phyloP scores from a whole-genome alignment of 2,888 invertebrate genomes.

The Sphaeridia pumilis region DNA sequence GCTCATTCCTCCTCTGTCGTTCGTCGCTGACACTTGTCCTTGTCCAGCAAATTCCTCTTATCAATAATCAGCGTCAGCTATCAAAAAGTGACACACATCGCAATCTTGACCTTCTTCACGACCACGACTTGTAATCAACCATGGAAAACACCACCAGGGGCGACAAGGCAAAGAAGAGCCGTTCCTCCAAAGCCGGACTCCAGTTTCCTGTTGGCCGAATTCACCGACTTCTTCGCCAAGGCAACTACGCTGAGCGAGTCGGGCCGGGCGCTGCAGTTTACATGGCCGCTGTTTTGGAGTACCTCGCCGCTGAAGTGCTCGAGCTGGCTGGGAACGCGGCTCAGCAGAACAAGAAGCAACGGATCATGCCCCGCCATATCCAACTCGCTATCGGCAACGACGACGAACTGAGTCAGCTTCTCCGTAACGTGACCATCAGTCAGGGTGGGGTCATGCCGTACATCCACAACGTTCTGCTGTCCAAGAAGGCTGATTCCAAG shows the following conservation, averaged over 20 bases:
- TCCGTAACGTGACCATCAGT: slow-evolving; percentile 66
- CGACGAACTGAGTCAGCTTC: slow-evolving; percentile 64
- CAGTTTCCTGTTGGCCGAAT: slow-evolving; percentile 37
- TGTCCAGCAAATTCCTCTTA: no score
- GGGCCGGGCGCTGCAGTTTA: slow-evolving; percentile 40
- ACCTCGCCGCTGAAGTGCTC: slow-evolving; percentile 55
- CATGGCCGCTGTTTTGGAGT: slow-evolving; percentile 47
- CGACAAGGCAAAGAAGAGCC: no score
- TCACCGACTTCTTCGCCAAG: slow-evolving; percentile 47
- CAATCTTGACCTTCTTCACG: no score
- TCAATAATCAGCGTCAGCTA: no score
- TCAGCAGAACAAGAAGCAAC: slow-evolving; percentile 53
- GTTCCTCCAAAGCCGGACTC: slow-evolving; percentile 37
- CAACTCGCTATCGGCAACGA: slow-evolving; percentile 70
- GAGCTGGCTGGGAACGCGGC: slow-evolving; percentile 54
- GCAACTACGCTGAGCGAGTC: slow-evolving; percentile 48
- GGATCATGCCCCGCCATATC: slow-evolving; percentile 66
- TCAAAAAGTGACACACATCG: no score
- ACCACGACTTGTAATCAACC: no score
- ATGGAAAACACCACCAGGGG: no score
- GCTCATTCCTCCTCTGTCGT: no score
- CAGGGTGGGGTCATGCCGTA: slow-evolving; percentile 75
- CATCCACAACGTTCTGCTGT: slow-evolving; percentile 60
- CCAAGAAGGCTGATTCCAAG: slow-evolving; percentile 45
- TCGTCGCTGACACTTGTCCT: no score